Base-by-base conservation (phyloP, 1,140 invertebrate species). In the Laupala kohalensis region DNA sequence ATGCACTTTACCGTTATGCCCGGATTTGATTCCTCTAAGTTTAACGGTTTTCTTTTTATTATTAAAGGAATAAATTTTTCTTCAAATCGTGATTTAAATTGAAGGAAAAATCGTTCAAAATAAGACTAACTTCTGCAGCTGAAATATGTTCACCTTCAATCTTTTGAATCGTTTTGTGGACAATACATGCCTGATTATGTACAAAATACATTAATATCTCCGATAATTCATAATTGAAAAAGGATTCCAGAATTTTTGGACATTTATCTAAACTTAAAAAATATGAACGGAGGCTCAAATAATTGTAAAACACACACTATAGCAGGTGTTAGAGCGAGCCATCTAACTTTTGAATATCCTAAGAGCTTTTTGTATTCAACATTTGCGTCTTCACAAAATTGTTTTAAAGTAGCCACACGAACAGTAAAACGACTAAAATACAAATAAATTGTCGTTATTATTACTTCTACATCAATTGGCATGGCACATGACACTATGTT, bases 401-500 rank as follows among this genome's bases (percentile, higher is more conserved):
- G 67, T 68, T 68, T 68, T 25, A 68, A 68, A 25, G n/a, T 68
- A 27, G 25, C 4, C 25, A 68, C 67, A 68, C 25, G 19, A 15
- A 25, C 25, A 27, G 67, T 68, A 27, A 64, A 71, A 71, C 24
- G 69, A 71, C 19, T 71, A 71, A 71, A 71, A 71, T 63, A 71
- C 69, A 64, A 63, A 64, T 71, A 71, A 71, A 71, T 64, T 71
- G 69, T 71, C 53, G n/a, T n/a, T n/a, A 71, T 64, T 64, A 64
- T 71, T 27, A 71, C 37, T 71, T 64, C 69, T 71, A 71, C 69
- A 71, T 64, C 37, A 71, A 64, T 64, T 71, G 69, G 63, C 69
- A 71, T 71, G 69, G 62, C 69, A 71, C 69, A 71, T 25, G 69
- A 71, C 25, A 62, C 69, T 64, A 62, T 71, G 69, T 71, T 71